Conservation (phyloP, 1,140 invertebrate species). For the Caerostris darwini region DNA sequence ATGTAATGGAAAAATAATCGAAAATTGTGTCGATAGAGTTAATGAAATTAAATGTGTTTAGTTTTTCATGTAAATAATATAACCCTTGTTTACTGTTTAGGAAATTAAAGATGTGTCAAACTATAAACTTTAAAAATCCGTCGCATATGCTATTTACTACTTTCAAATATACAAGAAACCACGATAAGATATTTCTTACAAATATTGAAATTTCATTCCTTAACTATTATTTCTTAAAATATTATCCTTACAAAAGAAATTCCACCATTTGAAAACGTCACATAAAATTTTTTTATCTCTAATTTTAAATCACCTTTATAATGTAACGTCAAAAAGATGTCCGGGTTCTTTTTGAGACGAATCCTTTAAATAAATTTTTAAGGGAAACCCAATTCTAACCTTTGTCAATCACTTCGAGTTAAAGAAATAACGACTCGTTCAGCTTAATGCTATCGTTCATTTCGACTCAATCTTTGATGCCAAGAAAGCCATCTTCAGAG, state of each 20-base stretch:
- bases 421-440: neutral
- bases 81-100: no score
- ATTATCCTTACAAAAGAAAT: neutral
- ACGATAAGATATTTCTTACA: no score
- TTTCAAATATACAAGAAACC: no score
- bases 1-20: no score
- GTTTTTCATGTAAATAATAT: no score
- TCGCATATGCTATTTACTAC: no score
- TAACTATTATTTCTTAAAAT: no score
- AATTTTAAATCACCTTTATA: neutral
- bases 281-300: neutral
- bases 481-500: neutral
- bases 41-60: no score
- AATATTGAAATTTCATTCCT: no score
- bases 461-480: neutral
- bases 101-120: no score
- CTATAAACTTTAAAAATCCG: no score
- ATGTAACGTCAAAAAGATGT: neutral
- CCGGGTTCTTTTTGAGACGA: neutral
- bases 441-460: neutral
- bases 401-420: neutral
- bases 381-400: neutral
- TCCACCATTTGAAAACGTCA: neutral
- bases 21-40: no score
- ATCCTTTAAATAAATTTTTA: neutral